These are phyloP conservation scores for Cactoblastis cactorum DNA, from an alignment of 2,888 invertebrate genomes.

Conservation along the genomic window DNA sequence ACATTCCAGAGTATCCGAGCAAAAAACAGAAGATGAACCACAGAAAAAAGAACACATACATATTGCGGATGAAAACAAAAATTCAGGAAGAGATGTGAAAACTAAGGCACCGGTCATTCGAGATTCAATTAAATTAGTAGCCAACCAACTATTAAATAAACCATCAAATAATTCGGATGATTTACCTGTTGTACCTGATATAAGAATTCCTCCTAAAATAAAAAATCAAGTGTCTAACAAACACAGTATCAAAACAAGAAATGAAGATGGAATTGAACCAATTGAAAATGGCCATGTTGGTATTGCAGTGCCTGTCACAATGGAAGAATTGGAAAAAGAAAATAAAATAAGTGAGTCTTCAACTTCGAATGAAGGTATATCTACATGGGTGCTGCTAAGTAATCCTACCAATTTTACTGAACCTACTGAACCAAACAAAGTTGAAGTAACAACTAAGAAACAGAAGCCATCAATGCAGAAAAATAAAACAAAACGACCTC, in stretches of 20 bases:
- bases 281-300: slow-evolving; percentile 81
- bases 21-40: slow-evolving; percentile 18
- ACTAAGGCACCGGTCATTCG: slow-evolving; percentile 65
- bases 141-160: slow-evolving; percentile 77
- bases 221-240: slow-evolving; percentile 72
- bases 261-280: slow-evolving; percentile 51
- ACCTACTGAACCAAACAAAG: slow-evolving; percentile 63
- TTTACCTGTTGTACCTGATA: slow-evolving; percentile 73
- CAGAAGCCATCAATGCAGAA: slow-evolving; percentile 47
- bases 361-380: slow-evolving; percentile 83
- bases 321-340: slow-evolving; percentile 81
- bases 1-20: slow-evolving; percentile 32
- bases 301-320: slow-evolving; percentile 82
- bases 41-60: slow-evolving; percentile 17
- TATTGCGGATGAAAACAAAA: slow-evolving; percentile 28
- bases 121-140: slow-evolving; percentile 79
- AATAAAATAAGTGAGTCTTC: slow-evolving; percentile 70
- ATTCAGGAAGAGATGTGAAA: slow-evolving; percentile 57
- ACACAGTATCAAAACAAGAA: slow-evolving; percentile 62
- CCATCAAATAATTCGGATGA: slow-evolving; percentile 48
- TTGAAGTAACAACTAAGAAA: slow-evolving; percentile 54
- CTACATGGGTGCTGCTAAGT: slow-evolving; percentile 87
- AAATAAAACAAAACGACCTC: slow-evolving; percentile 60
- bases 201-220: slow-evolving; percentile 81
- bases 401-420: slow-evolving; percentile 49